phyloP scores from a whole-genome alignment of 1,140 invertebrate species.

The Papilio helenus region DNA sequence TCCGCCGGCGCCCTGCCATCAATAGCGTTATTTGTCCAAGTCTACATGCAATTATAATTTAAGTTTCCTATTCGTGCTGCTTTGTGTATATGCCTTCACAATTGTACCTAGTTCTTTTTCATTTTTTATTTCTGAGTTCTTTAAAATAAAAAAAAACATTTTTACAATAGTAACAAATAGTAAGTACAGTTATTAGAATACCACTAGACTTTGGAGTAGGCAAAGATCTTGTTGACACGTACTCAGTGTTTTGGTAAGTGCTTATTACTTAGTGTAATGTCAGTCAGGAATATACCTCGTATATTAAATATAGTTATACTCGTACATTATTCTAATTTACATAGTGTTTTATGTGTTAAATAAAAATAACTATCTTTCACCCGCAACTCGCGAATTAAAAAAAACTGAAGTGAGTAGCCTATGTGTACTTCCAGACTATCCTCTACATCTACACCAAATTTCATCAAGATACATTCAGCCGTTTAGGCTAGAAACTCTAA shows the following conservation, averaged over 20 bases:
- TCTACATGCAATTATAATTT: constrained; percentile 28
- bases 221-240: not conserved
- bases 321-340: not conserved
- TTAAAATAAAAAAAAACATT: not conserved
- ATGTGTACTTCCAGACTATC: no score
- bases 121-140: not conserved
- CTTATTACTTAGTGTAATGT: not conserved
- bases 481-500: no score
- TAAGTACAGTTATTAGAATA: not conserved
- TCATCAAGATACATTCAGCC: no score
- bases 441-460: no score
- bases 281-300: not conserved
- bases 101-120: not conserved
- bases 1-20: constrained; percentile 16
- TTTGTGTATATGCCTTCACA: not conserved
- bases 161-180: not conserved
- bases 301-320: no score
- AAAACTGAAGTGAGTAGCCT: no score
- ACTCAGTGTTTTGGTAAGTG: not conserved
- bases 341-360: not conserved
- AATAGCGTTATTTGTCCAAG: constrained; percentile 32
- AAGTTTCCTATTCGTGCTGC: constrained; percentile 25
- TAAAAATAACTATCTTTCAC: no score
- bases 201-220: no score
- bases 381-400: no score